A percentile compares a stretch with the other conserved stretches of the same genome.
Conservation (phyloP, 2,888 invertebrate species). For the Acanthococcus lagerstroemiae region DNA sequence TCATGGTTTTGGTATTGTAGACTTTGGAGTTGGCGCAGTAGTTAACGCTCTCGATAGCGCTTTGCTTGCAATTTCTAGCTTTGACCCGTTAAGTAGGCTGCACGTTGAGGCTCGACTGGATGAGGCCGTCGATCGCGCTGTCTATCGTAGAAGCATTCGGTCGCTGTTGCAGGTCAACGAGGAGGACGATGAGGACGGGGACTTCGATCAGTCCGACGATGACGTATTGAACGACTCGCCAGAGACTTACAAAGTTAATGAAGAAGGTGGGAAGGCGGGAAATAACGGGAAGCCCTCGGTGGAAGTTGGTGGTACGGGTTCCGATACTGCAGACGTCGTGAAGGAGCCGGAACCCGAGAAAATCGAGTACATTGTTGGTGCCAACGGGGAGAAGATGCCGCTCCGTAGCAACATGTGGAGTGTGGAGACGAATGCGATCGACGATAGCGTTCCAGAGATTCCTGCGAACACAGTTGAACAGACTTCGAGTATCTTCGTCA, state of each 20-base stretch:
- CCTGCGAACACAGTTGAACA: no score
- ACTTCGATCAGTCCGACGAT: not conserved
- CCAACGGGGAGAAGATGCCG: no score
- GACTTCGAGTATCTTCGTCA: not conserved
- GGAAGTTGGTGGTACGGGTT: not conserved
- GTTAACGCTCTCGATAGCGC: not conserved
- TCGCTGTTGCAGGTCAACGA: conserved; percentile 7
- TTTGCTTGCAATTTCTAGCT: conserved; percentile 7
- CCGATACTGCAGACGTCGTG: not conserved
- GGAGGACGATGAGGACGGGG: conserved; percentile 14
- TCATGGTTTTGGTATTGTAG: not conserved
- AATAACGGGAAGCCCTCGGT: no score
- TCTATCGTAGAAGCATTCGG: not conserved
- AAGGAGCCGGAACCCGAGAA: not conserved
- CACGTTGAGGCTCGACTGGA: not conserved
- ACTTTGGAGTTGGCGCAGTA: not conserved
- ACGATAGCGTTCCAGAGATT: not conserved
- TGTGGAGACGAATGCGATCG: not conserved
- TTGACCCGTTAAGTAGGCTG: no score
- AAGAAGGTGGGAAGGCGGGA: no score
- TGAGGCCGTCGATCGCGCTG: not conserved
- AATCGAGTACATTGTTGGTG: not conserved
- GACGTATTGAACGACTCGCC: no score
- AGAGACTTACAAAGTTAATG: no score
- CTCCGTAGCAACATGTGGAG: not conserved